Evolutionary conservation across 2,113 vertebrate genomes (phyloP).

Genomic region (Chionomys nivalis): DNA sequence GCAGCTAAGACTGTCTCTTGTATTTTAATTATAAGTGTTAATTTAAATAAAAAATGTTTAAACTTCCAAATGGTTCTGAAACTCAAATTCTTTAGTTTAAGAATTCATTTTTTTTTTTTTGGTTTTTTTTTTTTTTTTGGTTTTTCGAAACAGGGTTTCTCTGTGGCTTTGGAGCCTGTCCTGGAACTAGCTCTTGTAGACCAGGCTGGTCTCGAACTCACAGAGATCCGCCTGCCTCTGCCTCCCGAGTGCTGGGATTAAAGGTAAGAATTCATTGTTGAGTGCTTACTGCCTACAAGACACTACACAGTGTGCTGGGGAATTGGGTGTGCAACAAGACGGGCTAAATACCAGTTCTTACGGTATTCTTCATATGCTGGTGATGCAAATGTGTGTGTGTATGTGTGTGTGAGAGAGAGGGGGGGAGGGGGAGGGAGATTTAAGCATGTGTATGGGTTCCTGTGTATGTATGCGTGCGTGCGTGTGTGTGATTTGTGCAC

Average conservation of each 20-base stretch:
- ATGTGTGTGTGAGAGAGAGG: background rate
- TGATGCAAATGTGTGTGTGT: background rate
- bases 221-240: too few relatives aligned
- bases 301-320: background rate
- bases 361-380: background rate
- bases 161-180: too few relatives aligned
- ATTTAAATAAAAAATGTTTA: conserved; percentile 33
- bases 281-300: background rate
- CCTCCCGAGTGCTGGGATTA: too few relatives aligned
- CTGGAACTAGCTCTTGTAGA: too few relatives aligned
- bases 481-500: too few relatives aligned
- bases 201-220: too few relatives aligned
- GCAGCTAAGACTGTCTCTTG: background rate
- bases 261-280: background rate
- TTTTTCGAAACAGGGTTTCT: too few relatives aligned
- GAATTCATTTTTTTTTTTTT: too few relatives aligned
- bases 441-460: too few relatives aligned
- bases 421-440: too few relatives aligned
- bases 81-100: conserved; percentile 29
- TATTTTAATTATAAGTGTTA: conserved; percentile 9
- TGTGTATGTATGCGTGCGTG: too few relatives aligned
- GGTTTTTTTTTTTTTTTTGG: too few relatives aligned
- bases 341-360: background rate
- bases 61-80: conserved; percentile 7
- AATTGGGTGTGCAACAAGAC: background rate